phyloP scores from a whole-genome alignment of 2,888 invertebrate genomes.

The Dorcus hopei region DNA sequence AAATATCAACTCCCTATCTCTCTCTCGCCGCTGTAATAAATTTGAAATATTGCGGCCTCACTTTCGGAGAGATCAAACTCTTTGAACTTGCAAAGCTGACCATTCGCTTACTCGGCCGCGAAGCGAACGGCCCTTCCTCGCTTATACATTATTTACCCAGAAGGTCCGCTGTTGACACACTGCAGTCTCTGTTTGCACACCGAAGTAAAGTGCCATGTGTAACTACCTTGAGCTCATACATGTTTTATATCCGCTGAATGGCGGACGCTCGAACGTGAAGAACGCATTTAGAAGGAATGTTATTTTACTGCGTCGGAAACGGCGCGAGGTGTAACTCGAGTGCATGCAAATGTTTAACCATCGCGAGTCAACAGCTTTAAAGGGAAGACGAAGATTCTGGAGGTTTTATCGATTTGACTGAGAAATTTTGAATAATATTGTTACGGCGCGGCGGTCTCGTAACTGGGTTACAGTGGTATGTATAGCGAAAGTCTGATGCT shows the following conservation, averaged over 20 bases:
- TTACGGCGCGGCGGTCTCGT: no score
- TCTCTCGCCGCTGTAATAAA: constrained; percentile 1
- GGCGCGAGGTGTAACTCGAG: no score
- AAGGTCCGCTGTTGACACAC: constrained; percentile 4
- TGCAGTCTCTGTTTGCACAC: constrained; percentile 2
- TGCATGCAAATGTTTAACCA: no score
- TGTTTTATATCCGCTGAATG: not conserved
- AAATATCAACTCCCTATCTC: not conserved
- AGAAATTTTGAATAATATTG: no score
- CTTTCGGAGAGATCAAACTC: not conserved
- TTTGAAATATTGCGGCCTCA: constrained; percentile 2
- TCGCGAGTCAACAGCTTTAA: no score
- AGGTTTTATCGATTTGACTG: no score
- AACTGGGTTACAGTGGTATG: no score
- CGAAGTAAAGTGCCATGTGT: not conserved
- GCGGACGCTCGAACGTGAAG: no score
- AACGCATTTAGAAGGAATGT: no score
- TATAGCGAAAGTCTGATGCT: no score
- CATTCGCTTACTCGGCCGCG: not conserved
- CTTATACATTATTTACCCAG: constrained; percentile 6
- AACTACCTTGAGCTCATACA: not conserved
- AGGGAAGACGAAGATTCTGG: no score
- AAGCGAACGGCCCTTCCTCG: not conserved
- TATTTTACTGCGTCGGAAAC: no score
- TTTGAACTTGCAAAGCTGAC: constrained; percentile 9